Evolutionary conservation across 2,888 invertebrate genomes (phyloP), one percentile per base, ranked within the genome.

Genomic region (Chymomyza caudatula): DNA sequence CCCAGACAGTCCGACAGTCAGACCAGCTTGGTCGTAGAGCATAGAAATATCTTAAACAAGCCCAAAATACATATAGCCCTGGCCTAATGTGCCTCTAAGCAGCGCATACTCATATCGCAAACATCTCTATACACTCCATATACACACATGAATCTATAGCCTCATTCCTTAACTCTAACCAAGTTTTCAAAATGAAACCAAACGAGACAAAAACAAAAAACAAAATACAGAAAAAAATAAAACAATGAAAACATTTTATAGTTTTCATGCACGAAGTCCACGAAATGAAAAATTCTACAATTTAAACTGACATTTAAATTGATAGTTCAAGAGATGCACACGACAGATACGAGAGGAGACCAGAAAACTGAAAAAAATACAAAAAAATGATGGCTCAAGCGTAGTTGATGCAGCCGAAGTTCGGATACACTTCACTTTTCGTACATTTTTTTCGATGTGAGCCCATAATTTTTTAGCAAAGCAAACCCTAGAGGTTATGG

Each of bases 271-370:
- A 82, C 86, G 82, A 82, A 82, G 82, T 78, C 86, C 85, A 86
- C 86, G 86, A 84, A 82, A 86, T 82, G 86, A 82, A 82, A 82
- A 82, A 85, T 87, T 86, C 87, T 87, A 87, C 88, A 87, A 87
- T 86, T 88, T 87, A 87, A 87, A 87, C 87, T 87, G 87, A 88
- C 88, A 87, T 87, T 88, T 87, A 87, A 87, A 87, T 87, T 87
- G 87, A 87, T 87, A 87, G 88, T 88, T 87, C 88, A 86, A 87
- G 88, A 88, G 87, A 87, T 87, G 87, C 88, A 86, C 87, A 85
- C 83, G 78, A 86, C 86, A 85, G 84, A 84, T 84, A 84, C 67
- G 74, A 69, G 47, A 74, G 74, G 23, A 77, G 56, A 64, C 67
- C 58, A 65, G 60, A 63, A 61, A 55, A 49, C 49, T 43, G 47